These are phyloP conservation scores for Orthonychiurus folsomi DNA, from an alignment of 2,888 invertebrate genomes.

Conservation along the genomic window DNA sequence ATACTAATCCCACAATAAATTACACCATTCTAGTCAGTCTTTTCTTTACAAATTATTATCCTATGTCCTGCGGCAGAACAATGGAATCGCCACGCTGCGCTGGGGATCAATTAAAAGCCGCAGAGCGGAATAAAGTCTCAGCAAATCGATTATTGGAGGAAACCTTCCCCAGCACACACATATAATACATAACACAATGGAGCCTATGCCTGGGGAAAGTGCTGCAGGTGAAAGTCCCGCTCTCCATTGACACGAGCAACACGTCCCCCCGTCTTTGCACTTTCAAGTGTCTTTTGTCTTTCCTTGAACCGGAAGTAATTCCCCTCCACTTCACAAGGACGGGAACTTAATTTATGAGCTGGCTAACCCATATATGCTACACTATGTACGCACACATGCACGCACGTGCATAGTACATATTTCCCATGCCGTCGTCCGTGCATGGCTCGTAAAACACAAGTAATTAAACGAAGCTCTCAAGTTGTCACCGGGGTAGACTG, in stretches of 20 bases:
- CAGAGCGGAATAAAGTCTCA: background rate
- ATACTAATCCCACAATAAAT: no score
- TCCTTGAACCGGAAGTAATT: constrained; percentile 1
- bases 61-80: no score
- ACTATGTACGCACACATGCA: no score
- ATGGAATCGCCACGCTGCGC: no score
- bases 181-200: no score
- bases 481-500: background rate
- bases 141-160: background rate
- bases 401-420: no score
- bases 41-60: no score
- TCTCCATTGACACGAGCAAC: background rate
- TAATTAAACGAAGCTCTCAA: background rate
- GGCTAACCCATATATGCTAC: no score
- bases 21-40: no score
- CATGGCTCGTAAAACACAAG: background rate
- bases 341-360: no score
- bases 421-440: no score
- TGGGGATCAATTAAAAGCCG: background rate
- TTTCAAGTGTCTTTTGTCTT: background rate
- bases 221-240: background rate
- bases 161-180: background rate
- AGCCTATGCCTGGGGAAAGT: background rate
- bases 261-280: background rate
- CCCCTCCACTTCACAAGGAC: no score